Base-by-base conservation (phyloP, 2,888 invertebrate species). In the Philhelius pedissequus region DNA sequence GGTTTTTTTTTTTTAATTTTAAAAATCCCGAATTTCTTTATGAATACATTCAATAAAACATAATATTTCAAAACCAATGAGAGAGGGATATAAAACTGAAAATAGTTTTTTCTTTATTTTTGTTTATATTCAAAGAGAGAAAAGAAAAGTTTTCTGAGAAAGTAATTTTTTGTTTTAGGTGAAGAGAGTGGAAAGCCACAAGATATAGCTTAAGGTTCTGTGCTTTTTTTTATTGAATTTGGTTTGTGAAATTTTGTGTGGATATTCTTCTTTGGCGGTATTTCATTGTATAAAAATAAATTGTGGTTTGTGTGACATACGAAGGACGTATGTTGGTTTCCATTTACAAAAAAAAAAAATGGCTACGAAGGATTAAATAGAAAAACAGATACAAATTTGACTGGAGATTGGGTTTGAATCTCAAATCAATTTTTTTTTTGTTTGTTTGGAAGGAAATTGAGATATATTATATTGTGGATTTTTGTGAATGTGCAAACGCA, bases 401-500 rank as follows among this genome's bases (percentile, higher is more conserved):
- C 9, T 50, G 32, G 32, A 48, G 40, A 38, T 35, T 13, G 20
- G n/a, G 5, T 18, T 25, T 8, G 6, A 38, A 70, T 56, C 48
- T 27, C 6, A 1, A 18, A 9, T 62, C 38, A 64, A 15, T 38
- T 38, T 79, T 38, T 52, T 13, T 40, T 54, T 48, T 52, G n/a
- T 35, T 64, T 43, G 3, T 18, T 58, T 64, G 64, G 60, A 30
- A 15, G 48, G 68, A 73, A 50, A 11, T 62, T 38, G 35, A 20
- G 4, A 52, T 20, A 75, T 58, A 76, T 27, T 22, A 48, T 22
- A 48, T n/a, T 43, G 81, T 76, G 86, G 82, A 69, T 64, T 35
- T 35, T 74, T 64, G 83, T 79, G 83, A 83, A 86, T 87, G 87
- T 87, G 87, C 87, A 86, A 87, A 84, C 73, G 86, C 87, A 87